Evolutionary conservation across 2,888 invertebrate genomes (phyloP).

Genomic region (Sacculina carcini): DNA sequence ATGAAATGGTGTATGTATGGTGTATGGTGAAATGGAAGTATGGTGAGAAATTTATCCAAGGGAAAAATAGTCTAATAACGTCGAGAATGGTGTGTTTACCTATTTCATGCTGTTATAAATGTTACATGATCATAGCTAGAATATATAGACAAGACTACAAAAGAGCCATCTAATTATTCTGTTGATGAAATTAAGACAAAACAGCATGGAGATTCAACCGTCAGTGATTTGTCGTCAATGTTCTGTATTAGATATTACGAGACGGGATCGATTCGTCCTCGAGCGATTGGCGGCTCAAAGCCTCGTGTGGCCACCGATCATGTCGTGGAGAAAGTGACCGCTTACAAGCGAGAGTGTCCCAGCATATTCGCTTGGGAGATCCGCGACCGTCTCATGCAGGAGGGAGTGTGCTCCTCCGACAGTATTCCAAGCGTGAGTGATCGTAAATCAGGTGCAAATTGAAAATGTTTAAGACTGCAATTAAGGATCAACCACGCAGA

Average conservation of each 20-base stretch:
- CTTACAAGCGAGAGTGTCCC: constrained; percentile 89
- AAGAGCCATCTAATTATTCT: neutral
- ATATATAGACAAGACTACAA: neutral
- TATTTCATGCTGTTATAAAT: neutral
- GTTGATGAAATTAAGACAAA: too few relatives aligned
- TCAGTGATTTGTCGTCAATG: too few relatives aligned
- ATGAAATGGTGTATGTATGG: neutral
- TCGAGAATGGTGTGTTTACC: neutral
- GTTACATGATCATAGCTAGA: neutral
- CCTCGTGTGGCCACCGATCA: constrained; percentile 80
- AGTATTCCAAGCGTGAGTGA: constrained; percentile 89
- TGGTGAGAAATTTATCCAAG: too few relatives aligned
- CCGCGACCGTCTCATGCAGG: constrained; percentile 68
- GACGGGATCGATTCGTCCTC: constrained; percentile 86
- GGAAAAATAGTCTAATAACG: too few relatives aligned
- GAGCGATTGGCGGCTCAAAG: constrained; percentile 90
- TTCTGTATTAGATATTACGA: constrained; percentile 60
- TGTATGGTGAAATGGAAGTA: too few relatives aligned
- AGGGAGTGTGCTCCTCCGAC: constrained; percentile 87
- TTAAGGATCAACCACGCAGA: too few relatives aligned
- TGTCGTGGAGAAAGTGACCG: constrained; percentile 81
- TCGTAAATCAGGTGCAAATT: too few relatives aligned
- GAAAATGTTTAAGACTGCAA: too few relatives aligned
- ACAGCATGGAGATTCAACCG: too few relatives aligned
- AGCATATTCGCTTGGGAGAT: constrained; percentile 99